phyloP scores from a whole-genome alignment of 2,888 invertebrate species.

The Zele albiditarsus region DNA sequence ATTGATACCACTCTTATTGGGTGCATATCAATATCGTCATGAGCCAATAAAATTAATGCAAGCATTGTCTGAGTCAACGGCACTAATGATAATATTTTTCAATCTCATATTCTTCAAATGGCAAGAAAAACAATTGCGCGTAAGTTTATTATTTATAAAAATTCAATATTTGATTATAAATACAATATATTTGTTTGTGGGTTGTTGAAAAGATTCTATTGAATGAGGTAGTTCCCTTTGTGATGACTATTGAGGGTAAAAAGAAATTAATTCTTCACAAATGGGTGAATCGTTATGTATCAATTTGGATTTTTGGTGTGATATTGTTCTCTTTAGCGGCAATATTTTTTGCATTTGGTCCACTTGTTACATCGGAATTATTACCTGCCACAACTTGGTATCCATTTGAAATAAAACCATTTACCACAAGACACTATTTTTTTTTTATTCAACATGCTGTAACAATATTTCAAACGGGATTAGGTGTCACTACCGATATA shows the following conservation, averaged over 20 bases:
- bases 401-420: slow-evolving; percentile 58
- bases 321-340: slow-evolving; percentile 54
- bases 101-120: slow-evolving; percentile 58
- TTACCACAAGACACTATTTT: slow-evolving; percentile 38
- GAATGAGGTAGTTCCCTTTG: slow-evolving; percentile 52
- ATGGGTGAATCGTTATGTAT: slow-evolving; percentile 57
- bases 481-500: slow-evolving; percentile 54
- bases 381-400: slow-evolving; percentile 62
- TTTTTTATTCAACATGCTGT: slow-evolving; percentile 58
- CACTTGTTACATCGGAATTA: slow-evolving; percentile 54
- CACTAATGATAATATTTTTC: slow-evolving; percentile 54
- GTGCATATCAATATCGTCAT: slow-evolving; percentile 52
- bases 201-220: slow-evolving; percentile 51
- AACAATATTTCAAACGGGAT: slow-evolving; percentile 55
- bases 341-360: slow-evolving; percentile 54
- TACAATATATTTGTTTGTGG: neutral
- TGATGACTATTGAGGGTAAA: slow-evolving; percentile 38
- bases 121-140: slow-evolving; percentile 54
- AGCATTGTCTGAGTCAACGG: slow-evolving; percentile 58
- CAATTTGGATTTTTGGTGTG: slow-evolving; percentile 51
- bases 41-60: slow-evolving; percentile 55
- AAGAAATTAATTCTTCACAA: slow-evolving; percentile 54
- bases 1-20: slow-evolving; percentile 53
- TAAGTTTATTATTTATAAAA: slow-evolving; percentile 39
- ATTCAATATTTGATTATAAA: neutral